Conservation (phyloP, 2,797 vertebrate genomes). For the Silurus aristotelis region DNA sequence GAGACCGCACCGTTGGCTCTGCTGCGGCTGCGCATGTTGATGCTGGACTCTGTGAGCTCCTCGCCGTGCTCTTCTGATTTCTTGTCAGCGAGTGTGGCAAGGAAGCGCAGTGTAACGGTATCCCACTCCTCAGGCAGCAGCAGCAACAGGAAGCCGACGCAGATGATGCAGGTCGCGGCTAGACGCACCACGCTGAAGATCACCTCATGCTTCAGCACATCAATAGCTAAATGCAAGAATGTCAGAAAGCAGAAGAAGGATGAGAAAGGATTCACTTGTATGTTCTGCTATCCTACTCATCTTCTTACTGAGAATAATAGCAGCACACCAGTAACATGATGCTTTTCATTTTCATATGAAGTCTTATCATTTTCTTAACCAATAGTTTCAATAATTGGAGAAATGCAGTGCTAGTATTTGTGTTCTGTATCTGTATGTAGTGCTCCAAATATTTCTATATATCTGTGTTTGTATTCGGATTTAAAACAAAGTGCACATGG, state of each 20-base stretch:
- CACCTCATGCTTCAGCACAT: constrained; percentile 95
- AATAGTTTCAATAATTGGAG: background rate
- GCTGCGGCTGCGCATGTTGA: constrained; percentile 87
- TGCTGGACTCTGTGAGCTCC: constrained; percentile 85
- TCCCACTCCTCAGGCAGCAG: constrained; percentile 97
- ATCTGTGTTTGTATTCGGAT: background rate
- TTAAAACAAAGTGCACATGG: background rate
- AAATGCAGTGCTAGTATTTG: background rate
- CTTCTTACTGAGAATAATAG: background rate
- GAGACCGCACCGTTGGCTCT: constrained; percentile 90
- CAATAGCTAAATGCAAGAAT: constrained; percentile 78
- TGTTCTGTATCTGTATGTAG: background rate
- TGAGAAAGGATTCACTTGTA: background rate
- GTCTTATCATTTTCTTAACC: background rate
- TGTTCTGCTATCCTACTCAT: background rate
- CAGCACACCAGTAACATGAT: background rate
- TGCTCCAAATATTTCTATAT: background rate
- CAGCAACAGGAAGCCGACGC: constrained; percentile 93
- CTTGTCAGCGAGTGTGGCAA: constrained; percentile 92
- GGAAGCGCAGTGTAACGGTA: constrained; percentile 90
- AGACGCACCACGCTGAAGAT: constrained; percentile 97
- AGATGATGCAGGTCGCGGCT: constrained; percentile 94
- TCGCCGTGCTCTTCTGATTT: constrained; percentile 89
- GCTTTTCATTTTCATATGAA: background rate
- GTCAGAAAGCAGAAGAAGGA: constrained; percentile 24